These are phyloP conservation scores for Cryptotermes secundus DNA, from an alignment of 1,140 invertebrate species.

Conservation along the genomic window DNA sequence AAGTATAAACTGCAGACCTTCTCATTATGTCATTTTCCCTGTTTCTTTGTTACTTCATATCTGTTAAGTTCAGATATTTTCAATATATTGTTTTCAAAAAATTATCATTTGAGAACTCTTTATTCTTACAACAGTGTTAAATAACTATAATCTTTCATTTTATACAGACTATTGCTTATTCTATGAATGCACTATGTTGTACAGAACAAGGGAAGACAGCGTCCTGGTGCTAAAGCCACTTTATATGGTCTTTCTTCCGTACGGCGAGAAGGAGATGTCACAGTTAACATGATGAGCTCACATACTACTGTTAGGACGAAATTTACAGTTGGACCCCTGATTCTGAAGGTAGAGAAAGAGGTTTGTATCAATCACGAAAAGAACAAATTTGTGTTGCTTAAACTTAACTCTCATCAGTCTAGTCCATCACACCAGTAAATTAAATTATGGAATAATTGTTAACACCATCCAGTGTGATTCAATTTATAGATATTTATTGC, in stretches of 20 bases:
- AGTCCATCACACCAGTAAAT: too few species aligned
- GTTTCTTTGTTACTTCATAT: too few species aligned
- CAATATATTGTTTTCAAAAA: too few species aligned
- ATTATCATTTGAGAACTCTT: too few species aligned
- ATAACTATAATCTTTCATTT: not conserved
- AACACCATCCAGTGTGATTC: too few species aligned
- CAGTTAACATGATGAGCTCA: conserved; percentile 73
- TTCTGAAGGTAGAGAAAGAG: conserved; percentile 78
- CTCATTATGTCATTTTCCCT: too few species aligned
- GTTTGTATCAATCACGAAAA: conserved; percentile 44
- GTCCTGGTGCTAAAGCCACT: conserved; percentile 66
- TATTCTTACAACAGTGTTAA: not conserved
- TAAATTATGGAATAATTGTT: too few species aligned
- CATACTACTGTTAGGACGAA: conserved; percentile 78
- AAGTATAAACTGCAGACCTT: too few species aligned
- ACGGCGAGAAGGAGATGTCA: conserved; percentile 72
- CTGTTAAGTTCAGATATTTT: too few species aligned
- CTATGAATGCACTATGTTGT: not conserved
- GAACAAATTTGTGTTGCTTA: too few species aligned
- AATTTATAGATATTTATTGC: too few species aligned
- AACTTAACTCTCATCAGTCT: too few species aligned
- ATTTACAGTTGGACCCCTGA: conserved; percentile 74
- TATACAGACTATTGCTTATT: not conserved
- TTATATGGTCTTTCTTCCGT: conserved; percentile 75
- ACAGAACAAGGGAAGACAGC: conserved; percentile 27